A percentile compares a stretch with the other conserved stretches of the same genome.
Evolutionary conservation across 2,113 vertebrate species (phyloP).

Genomic region (Gobiocypris rarus): DNA sequence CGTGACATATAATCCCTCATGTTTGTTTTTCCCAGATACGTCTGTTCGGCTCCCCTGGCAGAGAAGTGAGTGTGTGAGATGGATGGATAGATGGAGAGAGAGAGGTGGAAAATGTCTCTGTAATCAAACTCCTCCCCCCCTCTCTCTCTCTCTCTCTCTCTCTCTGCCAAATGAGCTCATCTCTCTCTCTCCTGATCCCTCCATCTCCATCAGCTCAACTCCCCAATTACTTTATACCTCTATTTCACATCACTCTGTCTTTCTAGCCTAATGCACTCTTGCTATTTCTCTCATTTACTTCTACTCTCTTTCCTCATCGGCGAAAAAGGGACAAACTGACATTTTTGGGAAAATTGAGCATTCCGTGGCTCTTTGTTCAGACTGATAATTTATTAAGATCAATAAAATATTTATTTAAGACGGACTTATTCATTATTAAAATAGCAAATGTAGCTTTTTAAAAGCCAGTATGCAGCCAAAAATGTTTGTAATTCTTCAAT

Average conservation of each 20-base stretch:
- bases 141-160: not conserved
- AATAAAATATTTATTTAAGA: constrained; percentile 66
- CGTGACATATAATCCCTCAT: constrained; percentile 38
- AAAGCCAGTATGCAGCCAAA: not conserved
- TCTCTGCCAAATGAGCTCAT: not conserved
- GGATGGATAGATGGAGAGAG: constrained; percentile 13
- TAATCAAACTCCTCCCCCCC: constrained; percentile 20
- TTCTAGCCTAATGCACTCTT: not conserved
- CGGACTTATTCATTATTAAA: constrained; percentile 4
- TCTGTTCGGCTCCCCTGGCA: constrained; percentile 15
- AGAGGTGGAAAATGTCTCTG: not conserved
- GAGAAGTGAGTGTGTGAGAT: not conserved
- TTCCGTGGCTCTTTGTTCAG: constrained; percentile 58
- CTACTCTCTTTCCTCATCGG: not conserved
- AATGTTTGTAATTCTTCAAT: not conserved
- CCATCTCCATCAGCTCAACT: constrained; percentile 23
- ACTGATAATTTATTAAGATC: constrained; percentile 63
- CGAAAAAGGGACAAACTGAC: not conserved
- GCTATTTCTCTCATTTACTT: too few relatives aligned
- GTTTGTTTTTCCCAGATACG: constrained; percentile 29
- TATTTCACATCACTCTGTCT: constrained; percentile 29
- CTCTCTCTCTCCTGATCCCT: constrained; percentile 18
- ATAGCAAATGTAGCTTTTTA: not conserved
- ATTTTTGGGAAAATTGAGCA: not conserved
- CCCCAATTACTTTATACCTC: constrained; percentile 27